Conservation (phyloP, 2,888 invertebrate species). For the Leptinotarsa juncta region DNA sequence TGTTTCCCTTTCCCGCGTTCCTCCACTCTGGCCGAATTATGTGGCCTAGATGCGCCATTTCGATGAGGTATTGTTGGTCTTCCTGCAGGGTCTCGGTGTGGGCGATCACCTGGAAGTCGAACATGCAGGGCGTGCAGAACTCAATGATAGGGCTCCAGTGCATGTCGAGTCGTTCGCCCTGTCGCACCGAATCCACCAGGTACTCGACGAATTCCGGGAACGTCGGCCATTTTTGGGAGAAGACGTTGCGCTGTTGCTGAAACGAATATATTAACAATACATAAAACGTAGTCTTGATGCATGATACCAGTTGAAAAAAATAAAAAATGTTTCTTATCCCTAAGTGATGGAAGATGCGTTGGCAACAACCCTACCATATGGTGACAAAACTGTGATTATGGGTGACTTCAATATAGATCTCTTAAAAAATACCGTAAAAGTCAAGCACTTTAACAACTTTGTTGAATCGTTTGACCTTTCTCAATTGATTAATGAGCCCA, state of each 20-base stretch:
- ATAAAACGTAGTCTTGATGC: no score
- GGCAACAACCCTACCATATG: no score
- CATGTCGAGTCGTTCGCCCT: conserved; percentile 79
- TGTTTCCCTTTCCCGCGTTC: conserved; percentile 82
- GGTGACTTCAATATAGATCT: no score
- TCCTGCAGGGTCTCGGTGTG: conserved; percentile 88
- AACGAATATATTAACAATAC: conserved; percentile 11
- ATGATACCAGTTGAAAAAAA: no score
- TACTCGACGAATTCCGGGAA: conserved; percentile 86
- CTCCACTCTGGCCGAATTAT: conserved; percentile 86
- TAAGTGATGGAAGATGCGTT: no score
- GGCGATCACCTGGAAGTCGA: conserved; percentile 79
- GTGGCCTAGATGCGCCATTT: conserved; percentile 79
- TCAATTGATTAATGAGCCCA: no score
- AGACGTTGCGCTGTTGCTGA: conserved; percentile 30
- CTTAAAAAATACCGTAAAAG: no score
- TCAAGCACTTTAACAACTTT: no score
- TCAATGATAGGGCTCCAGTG: conserved; percentile 88
- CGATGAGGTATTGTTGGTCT: conserved; percentile 85
- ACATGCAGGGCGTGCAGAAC: conserved; percentile 89
- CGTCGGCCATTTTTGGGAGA: conserved; percentile 72
- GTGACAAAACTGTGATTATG: no score
- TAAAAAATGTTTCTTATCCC: no score
- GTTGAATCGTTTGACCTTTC: no score
- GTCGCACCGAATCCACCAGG: conserved; percentile 77